Percentiles rank a stretch among this genome's conserved stretches.
Conservation (phyloP, 1,140 invertebrate species). For the Drosophila eugracilis region DNA sequence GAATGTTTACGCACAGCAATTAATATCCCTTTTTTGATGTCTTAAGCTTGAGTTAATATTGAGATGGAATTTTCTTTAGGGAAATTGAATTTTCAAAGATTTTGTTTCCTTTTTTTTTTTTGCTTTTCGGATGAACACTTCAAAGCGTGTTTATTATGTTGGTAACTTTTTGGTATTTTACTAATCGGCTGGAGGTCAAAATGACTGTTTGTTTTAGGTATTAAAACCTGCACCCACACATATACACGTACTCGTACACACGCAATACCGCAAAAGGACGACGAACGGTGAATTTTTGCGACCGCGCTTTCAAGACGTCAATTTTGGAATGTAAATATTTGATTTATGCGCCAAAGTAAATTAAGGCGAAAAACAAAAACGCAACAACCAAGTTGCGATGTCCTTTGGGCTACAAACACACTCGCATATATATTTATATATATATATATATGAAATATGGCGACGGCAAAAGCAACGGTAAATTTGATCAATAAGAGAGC, state of each 20-base stretch:
- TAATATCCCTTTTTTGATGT: slow-evolving; percentile 72
- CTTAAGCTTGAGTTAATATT: slow-evolving; percentile 68
- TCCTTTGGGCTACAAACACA: slow-evolving; percentile 28
- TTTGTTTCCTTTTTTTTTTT: background rate
- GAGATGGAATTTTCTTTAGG: slow-evolving; percentile 33
- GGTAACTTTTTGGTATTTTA: background rate
- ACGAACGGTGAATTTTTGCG: slow-evolving; percentile 45
- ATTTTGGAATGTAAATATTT: slow-evolving; percentile 84
- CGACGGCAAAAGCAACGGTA: slow-evolving; percentile 44
- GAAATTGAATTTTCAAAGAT: slow-evolving; percentile 9
- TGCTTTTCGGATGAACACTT: slow-evolving; percentile 26
- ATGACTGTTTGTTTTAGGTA: slow-evolving; percentile 54
- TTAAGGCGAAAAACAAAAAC: slow-evolving; percentile 74
- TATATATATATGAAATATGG: slow-evolving; percentile 34
- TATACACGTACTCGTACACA: slow-evolving; percentile 17
- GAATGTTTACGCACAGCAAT: slow-evolving; percentile 55
- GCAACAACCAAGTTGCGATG: slow-evolving; percentile 29
- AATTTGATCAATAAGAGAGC: slow-evolving; percentile 34
- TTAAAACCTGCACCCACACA: slow-evolving; percentile 33
- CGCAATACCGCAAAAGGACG: slow-evolving; percentile 37
- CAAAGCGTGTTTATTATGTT: slow-evolving; percentile 54
- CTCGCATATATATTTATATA: too few species aligned
- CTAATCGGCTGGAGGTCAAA: slow-evolving; percentile 59
- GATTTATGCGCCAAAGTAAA: slow-evolving; percentile 81
- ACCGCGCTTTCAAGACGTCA: slow-evolving; percentile 81